Base-by-base conservation (phyloP, 1,140 invertebrate species). In the Megathymus violae region DNA sequence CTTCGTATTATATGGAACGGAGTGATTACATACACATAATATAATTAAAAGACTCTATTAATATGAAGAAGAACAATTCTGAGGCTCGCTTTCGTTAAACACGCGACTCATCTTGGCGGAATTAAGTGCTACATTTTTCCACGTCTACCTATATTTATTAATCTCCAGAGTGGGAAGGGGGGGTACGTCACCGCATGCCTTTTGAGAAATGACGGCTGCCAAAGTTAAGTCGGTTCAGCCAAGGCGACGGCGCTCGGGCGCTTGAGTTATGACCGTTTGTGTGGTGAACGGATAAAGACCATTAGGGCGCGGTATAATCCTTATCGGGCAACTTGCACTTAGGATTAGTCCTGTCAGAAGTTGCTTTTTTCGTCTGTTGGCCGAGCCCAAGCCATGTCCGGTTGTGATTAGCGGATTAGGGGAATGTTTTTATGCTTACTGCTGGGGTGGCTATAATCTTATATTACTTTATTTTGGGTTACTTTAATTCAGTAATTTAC, bases 141-240 rank as follows among this genome's bases (percentile, higher is more conserved):
- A 80, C 81, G 80, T 85, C 82, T 78, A 79, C 78, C 78, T 84
- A 84, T 85, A 83, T 87, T 87, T 90, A 90, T 90, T 90, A 90
- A 90, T 87, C 84, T 88, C 69, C 70, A 58, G 69, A 76, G 68
- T 68, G 51, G 72, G 63, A 58, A 62, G 25, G 63, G 73, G n/a
- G 78, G 76, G 75, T 79, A 83, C 84, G 86, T 89, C 84, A 83
- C 78, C 77, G 82, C 80, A 78, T 85, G 83, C 80, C 80, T 82
- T 83, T 84, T 90, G 88, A 90, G 88, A 90, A 90, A 90, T 90
- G 85, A 90, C 83, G 88, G 65, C 83, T 90, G 84, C 88, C 85
- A 88, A 90, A 90, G 85, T 82, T 90, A 90, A 90, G 85, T 90
- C 85, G 88, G 82, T 86, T 88, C 82, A 88, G 88, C 82, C 82